These are phyloP conservation scores for Apis dorsata DNA, from an alignment of 1,140 invertebrate genomes.

Conservation along the genomic window DNA sequence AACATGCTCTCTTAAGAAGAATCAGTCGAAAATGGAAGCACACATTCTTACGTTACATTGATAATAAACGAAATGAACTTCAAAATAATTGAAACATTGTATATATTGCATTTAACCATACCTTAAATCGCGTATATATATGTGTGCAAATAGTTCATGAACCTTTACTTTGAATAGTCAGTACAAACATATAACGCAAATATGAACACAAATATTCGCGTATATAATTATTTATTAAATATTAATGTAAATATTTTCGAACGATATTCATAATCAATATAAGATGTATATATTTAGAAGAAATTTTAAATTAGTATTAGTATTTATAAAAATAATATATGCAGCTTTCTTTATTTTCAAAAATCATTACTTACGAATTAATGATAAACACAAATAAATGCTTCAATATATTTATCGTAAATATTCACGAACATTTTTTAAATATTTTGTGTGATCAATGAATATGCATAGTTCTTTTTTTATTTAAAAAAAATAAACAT, in stretches of 20 bases:
- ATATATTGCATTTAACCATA: background rate
- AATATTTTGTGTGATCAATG: background rate
- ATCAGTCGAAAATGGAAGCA: conserved; percentile 34
- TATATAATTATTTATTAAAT: too few species aligned
- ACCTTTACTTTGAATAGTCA: background rate
- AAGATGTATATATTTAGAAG: background rate
- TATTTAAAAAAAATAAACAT: background rate
- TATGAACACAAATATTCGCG: background rate
- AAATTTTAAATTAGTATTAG: background rate
- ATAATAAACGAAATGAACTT: conserved; percentile 21
- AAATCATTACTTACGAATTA: too few species aligned
- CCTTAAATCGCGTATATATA: background rate
- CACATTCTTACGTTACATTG: conserved; percentile 19
- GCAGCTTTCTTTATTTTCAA: too few species aligned
- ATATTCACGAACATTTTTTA: background rate
- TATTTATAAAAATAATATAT: background rate
- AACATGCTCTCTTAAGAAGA: conserved; percentile 22
- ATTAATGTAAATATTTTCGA: background rate
- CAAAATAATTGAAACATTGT: background rate
- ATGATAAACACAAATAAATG: background rate
- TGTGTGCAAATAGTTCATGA: background rate
- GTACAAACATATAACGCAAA: background rate
- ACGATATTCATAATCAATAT: background rate
- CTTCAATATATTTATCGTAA: background rate
- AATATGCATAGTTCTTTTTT: background rate